Evolutionary conservation across 2,113 vertebrate species (phyloP), one percentile per base, ranked within the genome.

Genomic region (Neolamprologus sp.): DNA sequence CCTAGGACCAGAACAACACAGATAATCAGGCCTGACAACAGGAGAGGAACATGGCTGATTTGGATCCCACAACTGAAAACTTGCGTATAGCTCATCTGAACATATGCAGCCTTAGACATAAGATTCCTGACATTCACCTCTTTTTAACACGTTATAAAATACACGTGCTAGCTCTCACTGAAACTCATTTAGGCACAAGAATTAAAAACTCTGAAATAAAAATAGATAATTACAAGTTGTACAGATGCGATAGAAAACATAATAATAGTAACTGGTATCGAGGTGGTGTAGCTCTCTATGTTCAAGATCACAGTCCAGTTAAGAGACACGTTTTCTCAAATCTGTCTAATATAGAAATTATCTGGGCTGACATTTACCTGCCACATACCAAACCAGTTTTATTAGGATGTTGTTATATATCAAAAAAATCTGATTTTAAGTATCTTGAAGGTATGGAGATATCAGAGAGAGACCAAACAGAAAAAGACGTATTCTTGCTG

Each of bases 61-160:
- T 68, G 0, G n/a, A 68, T 0, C 65, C 12, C 65, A 3, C 2
- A 71, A 13, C 1, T 42, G 1, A 42, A 40, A 23, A 42, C 7
- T 42, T 71, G 37, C 35, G 12, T 16, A 14, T 42, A 9, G n/a
- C 12, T 42, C 12, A 42, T 71, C n/a, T 71, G 65, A 71, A 71
- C 2, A 2, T 71, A 42, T 0, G 12, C n/a, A 71, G 65, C 19
- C 65, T 71, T 40, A 0, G 0, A 71, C 0, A 71, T 13, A 71
- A 71, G 65, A 42, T 71, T 42, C 65, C 65, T 3, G 35, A 71
- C 35, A 23, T 71, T 23, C 12, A 40, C 0, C 2, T 0, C 65
- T 23, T 71, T 23, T 42, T 71, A 42, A 23, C 2, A 23, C 3
- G 0, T 23, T 11, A 0, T 42, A 14, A 71, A 14, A 40, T 14